Evolutionary conservation across 2,113 vertebrate genomes (phyloP), one percentile per base, ranked within the genome.

Genomic region (Pelobates fuscus): DNA sequence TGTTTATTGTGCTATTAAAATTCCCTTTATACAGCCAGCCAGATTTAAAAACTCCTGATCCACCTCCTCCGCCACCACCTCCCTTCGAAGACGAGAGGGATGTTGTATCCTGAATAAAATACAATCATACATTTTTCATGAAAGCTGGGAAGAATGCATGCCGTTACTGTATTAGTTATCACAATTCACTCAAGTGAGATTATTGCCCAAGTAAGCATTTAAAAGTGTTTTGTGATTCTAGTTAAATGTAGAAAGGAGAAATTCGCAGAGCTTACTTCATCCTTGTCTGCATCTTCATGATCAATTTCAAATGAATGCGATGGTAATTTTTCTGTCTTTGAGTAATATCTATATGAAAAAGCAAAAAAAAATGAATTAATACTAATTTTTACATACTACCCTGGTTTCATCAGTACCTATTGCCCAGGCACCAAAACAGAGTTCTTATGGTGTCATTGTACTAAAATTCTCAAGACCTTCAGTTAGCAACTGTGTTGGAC

Each of bases 11-110:
- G 88, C 96, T 99, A 85, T 98, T 99, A 68, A 99, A 99, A 88
- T 99, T 98, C 63, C 97, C 97, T 86, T 98, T 99, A 88, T 98
- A 97, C 27, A 99, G 94, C 97, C 97, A 99, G 70, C 97, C 97
- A 24, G 94, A 96, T 78, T 94, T 95, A 88, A 96, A 98, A 83
- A 98, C 94, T 58, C 96, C 95, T 0, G 92, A 88, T 26, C 92
- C 89, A 65, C 93, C 90, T 62, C 93, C 91, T 6, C 85, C 87
- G 0, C 92, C 93, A 11, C 92, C 93, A 1, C 95, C 94, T 24
- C 97, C 97, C 90, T 98, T 99, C 14, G 97, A 99, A 1, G 96
- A 98, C 0, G 95, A 99, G 85, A 97, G 91, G 52, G 96, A 98
- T 3, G 96, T 97, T 78, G 96, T 98, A 80, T 99, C 97, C 96